A percentile compares a stretch with the other conserved stretches of the same genome.
Conservation (phyloP, 2,888 invertebrate species). For the Pandemis corylana region DNA sequence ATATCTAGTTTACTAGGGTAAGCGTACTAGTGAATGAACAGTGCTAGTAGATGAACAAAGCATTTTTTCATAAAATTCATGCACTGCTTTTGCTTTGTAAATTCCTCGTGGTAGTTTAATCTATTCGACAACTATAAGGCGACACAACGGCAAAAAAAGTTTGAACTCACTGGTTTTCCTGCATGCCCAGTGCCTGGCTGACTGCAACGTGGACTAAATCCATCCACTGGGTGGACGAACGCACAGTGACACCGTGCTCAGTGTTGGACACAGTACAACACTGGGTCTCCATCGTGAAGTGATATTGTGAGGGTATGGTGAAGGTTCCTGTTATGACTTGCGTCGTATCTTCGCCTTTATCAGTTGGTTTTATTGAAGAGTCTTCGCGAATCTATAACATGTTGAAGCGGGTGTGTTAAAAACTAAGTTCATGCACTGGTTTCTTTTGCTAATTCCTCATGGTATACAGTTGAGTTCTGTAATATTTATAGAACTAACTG, state of each 20-base stretch:
- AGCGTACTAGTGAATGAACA: no score
- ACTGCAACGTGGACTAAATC: slow-evolving; percentile 85
- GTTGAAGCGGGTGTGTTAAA: neutral
- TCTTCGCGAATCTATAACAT: slow-evolving; percentile 65
- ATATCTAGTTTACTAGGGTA: no score
- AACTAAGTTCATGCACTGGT: no score
- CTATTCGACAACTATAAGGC: no score
- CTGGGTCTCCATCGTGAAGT: slow-evolving; percentile 92
- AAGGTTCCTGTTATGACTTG: slow-evolving; percentile 85
- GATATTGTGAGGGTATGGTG: slow-evolving; percentile 87
- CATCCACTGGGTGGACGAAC: slow-evolving; percentile 87
- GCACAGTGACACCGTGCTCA: slow-evolving; percentile 57
- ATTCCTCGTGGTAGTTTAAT: no score
- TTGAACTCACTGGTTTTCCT: slow-evolving; percentile 84
- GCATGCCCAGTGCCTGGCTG: slow-evolving; percentile 80
- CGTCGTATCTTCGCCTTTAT: slow-evolving; percentile 69
- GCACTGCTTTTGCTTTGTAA: no score
- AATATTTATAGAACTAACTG: no score
- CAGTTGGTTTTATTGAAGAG: slow-evolving; percentile 60
- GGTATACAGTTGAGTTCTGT: no score
- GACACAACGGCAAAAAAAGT: neutral
- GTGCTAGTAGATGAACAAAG: neutral
- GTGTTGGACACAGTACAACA: slow-evolving; percentile 72
- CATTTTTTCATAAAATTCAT: no score
- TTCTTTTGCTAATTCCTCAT: no score